Conservation (phyloP, 2,888 invertebrate species). For the Syrphus vitripennis region DNA sequence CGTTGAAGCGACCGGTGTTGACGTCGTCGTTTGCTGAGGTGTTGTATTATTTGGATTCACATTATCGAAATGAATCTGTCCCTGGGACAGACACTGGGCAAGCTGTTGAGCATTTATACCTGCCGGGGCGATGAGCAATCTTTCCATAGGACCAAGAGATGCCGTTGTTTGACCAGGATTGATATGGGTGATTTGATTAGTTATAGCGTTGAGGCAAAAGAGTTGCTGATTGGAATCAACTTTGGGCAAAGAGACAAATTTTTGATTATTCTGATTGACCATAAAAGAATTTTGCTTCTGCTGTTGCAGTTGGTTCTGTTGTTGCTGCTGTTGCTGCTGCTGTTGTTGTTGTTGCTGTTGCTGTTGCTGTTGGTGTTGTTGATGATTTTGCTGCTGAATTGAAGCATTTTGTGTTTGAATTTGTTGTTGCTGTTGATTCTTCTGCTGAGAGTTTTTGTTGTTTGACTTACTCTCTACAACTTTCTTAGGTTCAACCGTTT, state of each 20-base stretch:
- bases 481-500: constrained; percentile 36
- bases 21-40: constrained; percentile 73
- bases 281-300: constrained; percentile 63
- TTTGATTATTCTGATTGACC: constrained; percentile 74
- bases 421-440: constrained; percentile 51
- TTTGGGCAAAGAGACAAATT: constrained; percentile 80
- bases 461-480: constrained; percentile 21
- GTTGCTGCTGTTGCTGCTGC: constrained; percentile 55
- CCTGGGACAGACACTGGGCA: constrained; percentile 80
- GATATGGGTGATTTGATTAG: constrained; percentile 81
- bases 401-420: constrained; percentile 49
- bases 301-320: constrained; percentile 59
- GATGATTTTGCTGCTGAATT: constrained; percentile 29
- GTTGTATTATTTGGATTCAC: constrained; percentile 75
- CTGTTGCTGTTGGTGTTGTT: constrained; percentile 49
- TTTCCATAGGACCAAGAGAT: constrained; percentile 80
- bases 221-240: constrained; percentile 80
- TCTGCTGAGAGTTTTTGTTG: constrained; percentile 60
- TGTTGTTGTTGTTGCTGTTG: constrained; percentile 65
- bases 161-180: constrained; percentile 80
- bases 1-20: constrained; percentile 56
- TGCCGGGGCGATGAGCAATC: constrained; percentile 80
- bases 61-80: constrained; percentile 81
- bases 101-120: constrained; percentile 81
- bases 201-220: constrained; percentile 80